Evolutionary conservation across 2,113 vertebrate genomes (phyloP).

Genomic region (Gavia stellata): DNA sequence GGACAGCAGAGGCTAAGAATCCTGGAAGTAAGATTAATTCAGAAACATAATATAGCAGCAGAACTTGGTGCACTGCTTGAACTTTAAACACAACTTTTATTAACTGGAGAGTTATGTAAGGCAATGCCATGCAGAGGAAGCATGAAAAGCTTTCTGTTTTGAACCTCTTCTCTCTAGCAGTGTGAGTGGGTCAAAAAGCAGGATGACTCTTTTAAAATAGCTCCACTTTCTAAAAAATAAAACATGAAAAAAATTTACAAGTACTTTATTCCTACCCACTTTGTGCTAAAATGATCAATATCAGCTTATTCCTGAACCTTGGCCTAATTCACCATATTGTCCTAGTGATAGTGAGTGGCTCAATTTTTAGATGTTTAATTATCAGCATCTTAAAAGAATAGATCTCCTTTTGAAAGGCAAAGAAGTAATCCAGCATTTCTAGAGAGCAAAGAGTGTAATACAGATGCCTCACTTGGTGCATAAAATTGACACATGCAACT

Average conservation of each 20-base stretch:
- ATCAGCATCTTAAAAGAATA: not conserved
- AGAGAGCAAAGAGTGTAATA: not conserved
- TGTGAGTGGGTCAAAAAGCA: not conserved
- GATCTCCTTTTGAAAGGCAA: not conserved
- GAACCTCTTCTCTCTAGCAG: not conserved
- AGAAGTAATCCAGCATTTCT: not conserved
- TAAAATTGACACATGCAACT: not conserved
- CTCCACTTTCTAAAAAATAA: not conserved
- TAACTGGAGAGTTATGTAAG: not conserved
- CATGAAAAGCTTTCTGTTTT: not conserved
- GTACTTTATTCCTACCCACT: not conserved
- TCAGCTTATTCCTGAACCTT: not conserved
- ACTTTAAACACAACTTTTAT: not conserved
- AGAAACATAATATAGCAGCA: not conserved
- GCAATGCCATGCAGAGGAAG: not conserved
- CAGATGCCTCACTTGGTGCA: not conserved
- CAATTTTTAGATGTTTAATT: not conserved
- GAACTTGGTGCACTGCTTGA: not conserved
- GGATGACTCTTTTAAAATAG: not conserved
- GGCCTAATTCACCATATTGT: not conserved
- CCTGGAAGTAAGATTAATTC: not conserved
- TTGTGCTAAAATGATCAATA: not conserved
- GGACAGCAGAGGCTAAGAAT: not conserved
- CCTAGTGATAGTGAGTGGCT: not conserved
- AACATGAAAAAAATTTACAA: not conserved